Evolutionary conservation across 2,888 invertebrate species (phyloP).

Genomic region (Gasteruption jaculator): DNA sequence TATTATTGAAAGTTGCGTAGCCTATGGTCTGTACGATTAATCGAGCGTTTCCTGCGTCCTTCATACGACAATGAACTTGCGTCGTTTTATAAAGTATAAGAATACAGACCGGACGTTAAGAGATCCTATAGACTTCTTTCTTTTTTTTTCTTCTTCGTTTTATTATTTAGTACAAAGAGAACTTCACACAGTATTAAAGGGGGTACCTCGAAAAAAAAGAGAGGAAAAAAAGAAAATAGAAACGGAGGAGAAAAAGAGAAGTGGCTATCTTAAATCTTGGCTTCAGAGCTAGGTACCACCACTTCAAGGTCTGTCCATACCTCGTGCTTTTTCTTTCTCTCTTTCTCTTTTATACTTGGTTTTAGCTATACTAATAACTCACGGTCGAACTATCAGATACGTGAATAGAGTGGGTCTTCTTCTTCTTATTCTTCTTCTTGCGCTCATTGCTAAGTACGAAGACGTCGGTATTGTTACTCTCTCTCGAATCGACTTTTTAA

Average conservation of each 20-base stretch:
- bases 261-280: no score
- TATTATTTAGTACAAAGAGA: no score
- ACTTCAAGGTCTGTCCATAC: no score
- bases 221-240: background rate
- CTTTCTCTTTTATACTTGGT: background rate
- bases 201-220: background rate
- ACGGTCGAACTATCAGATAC: constrained; percentile 32
- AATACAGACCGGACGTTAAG: no score
- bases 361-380: constrained; percentile 35
- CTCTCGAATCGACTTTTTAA: constrained; percentile 7
- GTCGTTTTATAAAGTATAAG: no score
- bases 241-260: no score
- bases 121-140: no score
- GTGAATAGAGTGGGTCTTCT: constrained; percentile 2
- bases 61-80: constrained; percentile 29
- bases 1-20: no score
- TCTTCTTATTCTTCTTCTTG: constrained; percentile 4
- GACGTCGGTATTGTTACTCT: constrained; percentile 22
- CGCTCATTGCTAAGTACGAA: constrained; percentile 10
- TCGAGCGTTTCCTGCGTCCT: constrained; percentile 27
- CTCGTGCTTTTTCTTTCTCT: constrained; percentile 2
- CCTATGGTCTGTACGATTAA: constrained; percentile 25
- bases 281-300: no score
- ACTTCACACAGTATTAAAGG: background rate
- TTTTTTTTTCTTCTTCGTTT: no score